Base-by-base conservation (phyloP, 2,113 vertebrate genomes). In the Atherinomorus stipes region DNA sequence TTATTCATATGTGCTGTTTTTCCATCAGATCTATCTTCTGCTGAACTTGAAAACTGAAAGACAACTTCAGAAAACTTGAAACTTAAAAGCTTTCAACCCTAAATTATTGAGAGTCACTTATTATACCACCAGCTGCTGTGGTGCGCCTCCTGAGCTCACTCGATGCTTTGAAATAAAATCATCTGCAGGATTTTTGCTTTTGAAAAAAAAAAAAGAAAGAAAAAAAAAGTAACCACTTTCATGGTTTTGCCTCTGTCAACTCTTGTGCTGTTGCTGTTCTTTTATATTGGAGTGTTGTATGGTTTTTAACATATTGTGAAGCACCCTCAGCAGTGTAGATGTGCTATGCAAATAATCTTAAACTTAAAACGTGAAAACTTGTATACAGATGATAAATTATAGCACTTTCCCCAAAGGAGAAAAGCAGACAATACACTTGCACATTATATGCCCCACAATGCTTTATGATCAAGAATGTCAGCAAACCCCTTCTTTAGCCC, bases 31-130 rank as follows among this genome's bases (percentile, higher is more conserved):
- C 6, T 9, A 53, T 72, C 22, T 0, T 64, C 44, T 61, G 12
- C 53, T 65, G 22, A 50, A 78, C 40, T 76, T 53, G 76, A 80
- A 78, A n/a, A n/a, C n/a, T n/a, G n/a, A n/a, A n/a, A n/a, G n/a
- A n/a, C n/a, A n/a, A n/a, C n/a, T n/a, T n/a, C n/a, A n/a, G n/a
- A n/a, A n/a, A n/a, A n/a, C n/a, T n/a, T n/a, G n/a, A n/a, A n/a
- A n/a, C n/a, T n/a, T n/a, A n/a, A n/a, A 72, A 69, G 21, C 23
- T 23, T 66, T 74, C 77, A 74, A 52, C 64, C 68, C 50, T 51
- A 51, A 47, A 84, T 75, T 72, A 69, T 44, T 38, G 40, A 70
- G 74, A 56, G 64, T 59, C 54, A 75, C 58, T 75, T 71, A 81
- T 78, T 59, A 67, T 23, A 64, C 68, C 68, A 71, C 51, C 64